A percentile compares a stretch with the other conserved stretches of the same genome.
Conservation (phyloP, 2,113 vertebrate genomes). For the Oncorhynchus keta region DNA sequence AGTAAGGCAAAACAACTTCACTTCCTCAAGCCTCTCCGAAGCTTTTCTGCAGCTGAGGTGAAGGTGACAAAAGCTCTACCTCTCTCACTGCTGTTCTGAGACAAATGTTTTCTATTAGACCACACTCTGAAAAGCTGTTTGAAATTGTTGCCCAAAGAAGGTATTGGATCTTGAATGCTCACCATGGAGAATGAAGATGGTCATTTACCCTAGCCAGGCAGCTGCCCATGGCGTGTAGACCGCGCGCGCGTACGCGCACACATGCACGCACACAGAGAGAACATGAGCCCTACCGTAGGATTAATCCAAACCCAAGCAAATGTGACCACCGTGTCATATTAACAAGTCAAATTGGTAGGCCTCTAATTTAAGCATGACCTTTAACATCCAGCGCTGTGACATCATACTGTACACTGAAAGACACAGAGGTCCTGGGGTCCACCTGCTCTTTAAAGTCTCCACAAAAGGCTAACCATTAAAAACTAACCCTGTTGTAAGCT, state of each 20-base stretch:
- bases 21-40: not conserved
- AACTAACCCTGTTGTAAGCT: not conserved
- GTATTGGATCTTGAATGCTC: not conserved
- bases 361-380: conserved; percentile 63
- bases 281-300: conserved; percentile 39
- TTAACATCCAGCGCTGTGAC: conserved; percentile 16
- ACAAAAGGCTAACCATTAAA: not conserved
- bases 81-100: not conserved
- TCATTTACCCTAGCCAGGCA: conserved; percentile 36
- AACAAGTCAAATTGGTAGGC: conserved; percentile 20
- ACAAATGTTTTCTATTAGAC: not conserved
- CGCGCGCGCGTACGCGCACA: too few relatives aligned
- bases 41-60: not conserved
- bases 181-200: conserved; percentile 8
- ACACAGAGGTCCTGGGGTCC: not conserved
- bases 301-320: conserved; percentile 53
- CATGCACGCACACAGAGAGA: conserved; percentile 23
- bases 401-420: not conserved
- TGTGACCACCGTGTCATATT: conserved; percentile 51
- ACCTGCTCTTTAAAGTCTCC: not conserved
- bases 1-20: not conserved
- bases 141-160: not conserved
- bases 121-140: not conserved
- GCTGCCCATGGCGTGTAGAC: conserved; percentile 31
- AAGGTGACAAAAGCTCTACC: not conserved